phyloP scores from a whole-genome alignment of 1,140 invertebrate species.

The Trichogramma pretiosum region DNA sequence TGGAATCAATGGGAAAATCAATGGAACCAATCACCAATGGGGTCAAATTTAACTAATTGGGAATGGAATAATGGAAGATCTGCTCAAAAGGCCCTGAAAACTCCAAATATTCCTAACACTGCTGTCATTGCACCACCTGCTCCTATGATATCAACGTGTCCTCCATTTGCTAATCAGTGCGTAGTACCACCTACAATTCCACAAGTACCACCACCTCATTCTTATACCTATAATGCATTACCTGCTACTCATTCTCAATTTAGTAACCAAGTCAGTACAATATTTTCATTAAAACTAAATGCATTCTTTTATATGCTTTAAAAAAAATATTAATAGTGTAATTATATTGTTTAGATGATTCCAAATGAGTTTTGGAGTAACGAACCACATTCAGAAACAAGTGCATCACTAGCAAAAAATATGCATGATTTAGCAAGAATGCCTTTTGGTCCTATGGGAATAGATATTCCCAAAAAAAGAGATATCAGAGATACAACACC shows the following conservation, averaged over 20 bases:
- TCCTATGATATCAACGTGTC: slow-evolving; percentile 34
- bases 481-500: slow-evolving; percentile 41
- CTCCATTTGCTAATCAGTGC: slow-evolving; percentile 29
- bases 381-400: slow-evolving; percentile 29
- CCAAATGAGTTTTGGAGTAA: slow-evolving; percentile 39
- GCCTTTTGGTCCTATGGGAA: slow-evolving; percentile 30
- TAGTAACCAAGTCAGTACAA: slow-evolving; percentile 31
- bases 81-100: slow-evolving; percentile 38
- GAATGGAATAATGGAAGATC: slow-evolving; percentile 43
- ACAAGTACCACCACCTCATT: slow-evolving; percentile 34
- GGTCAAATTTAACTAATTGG: slow-evolving; percentile 40
- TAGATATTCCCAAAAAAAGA: slow-evolving; percentile 30
- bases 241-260: slow-evolving; percentile 29
- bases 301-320: too few species aligned
- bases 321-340: slow-evolving; percentile 7
- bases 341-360: slow-evolving; percentile 16
- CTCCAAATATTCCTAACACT: slow-evolving; percentile 29
- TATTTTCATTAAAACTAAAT: slow-evolving; percentile 15
- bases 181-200: slow-evolving; percentile 35
- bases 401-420: slow-evolving; percentile 32
- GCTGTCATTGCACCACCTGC: slow-evolving; percentile 34
- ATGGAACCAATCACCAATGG: slow-evolving; percentile 28
- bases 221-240: slow-evolving; percentile 40
- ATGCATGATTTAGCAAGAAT: slow-evolving; percentile 28
- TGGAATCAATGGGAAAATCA: slow-evolving; percentile 54